Conservation (phyloP, 2,797 vertebrate species). For the Semotilus atromaculatus region DNA sequence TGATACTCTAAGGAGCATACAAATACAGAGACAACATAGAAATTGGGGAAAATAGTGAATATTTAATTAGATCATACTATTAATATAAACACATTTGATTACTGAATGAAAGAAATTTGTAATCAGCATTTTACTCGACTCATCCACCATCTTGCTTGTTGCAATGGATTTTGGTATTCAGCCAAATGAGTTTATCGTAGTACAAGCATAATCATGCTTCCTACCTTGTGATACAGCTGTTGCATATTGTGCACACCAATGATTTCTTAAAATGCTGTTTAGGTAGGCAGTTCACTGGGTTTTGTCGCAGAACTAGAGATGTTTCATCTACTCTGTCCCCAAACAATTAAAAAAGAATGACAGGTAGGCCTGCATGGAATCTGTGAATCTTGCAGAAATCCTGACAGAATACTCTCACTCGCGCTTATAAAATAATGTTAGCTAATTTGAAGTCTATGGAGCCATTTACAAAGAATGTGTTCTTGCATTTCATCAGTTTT, state of each 20-base stretch:
- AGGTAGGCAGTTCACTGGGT: background rate
- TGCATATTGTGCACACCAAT: background rate
- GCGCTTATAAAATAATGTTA: background rate
- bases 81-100: background rate
- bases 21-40: background rate
- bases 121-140: background rate
- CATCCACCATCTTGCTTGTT: background rate
- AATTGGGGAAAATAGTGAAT: background rate
- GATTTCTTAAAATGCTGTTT: background rate
- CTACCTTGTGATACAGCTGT: background rate
- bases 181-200: background rate
- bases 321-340: background rate
- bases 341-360: constrained; percentile 8
- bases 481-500: background rate
- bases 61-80: background rate
- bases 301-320: background rate
- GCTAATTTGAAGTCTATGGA: background rate
- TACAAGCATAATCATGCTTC: too few relatives aligned
- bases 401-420: background rate
- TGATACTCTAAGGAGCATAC: background rate
- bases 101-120: background rate
- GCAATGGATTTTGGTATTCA: background rate
- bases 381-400: background rate
- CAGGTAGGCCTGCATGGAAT: constrained; percentile 1
- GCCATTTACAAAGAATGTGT: background rate